phyloP scores from a whole-genome alignment of 2,113 vertebrate genomes.

The Xenopus borealis region DNA sequence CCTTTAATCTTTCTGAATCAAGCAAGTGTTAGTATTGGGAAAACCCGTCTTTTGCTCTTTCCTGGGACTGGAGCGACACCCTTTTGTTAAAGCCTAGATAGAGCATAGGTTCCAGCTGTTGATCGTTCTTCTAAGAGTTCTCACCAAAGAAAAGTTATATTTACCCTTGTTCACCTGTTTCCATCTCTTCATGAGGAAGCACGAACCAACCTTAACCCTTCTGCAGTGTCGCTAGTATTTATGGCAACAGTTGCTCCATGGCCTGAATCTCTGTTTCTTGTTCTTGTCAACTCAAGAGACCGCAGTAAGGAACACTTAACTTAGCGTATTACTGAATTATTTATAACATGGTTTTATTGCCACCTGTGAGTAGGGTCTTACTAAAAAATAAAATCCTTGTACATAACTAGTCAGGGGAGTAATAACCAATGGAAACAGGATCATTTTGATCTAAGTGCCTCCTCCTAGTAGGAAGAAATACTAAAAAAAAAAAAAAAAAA shows the following conservation, averaged over 20 bases:
- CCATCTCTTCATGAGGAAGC: neutral
- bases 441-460: too few relatives aligned
- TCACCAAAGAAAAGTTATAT: neutral
- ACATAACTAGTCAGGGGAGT: conserved; percentile 40
- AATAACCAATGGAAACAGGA: neutral
- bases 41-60: too few relatives aligned
- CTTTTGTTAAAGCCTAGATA: too few relatives aligned
- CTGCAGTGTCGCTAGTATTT: conserved; percentile 7
- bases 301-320: too few relatives aligned
- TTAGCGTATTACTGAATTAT: neutral
- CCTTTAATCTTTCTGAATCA: too few relatives aligned
- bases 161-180: neutral
- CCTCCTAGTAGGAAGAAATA: too few relatives aligned
- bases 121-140: too few relatives aligned
- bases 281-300: neutral
- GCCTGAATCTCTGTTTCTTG: neutral
- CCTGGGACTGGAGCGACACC: too few relatives aligned
- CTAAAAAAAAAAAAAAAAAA: too few relatives aligned
- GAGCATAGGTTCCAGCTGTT: too few relatives aligned
- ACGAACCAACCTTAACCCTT: neutral
- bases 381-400: neutral
- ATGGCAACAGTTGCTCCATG: neutral
- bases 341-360: neutral
- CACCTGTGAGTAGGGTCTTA: neutral
- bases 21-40: too few relatives aligned